Conservation (phyloP, 2,797 vertebrate genomes). For the Danionella dracula region DNA sequence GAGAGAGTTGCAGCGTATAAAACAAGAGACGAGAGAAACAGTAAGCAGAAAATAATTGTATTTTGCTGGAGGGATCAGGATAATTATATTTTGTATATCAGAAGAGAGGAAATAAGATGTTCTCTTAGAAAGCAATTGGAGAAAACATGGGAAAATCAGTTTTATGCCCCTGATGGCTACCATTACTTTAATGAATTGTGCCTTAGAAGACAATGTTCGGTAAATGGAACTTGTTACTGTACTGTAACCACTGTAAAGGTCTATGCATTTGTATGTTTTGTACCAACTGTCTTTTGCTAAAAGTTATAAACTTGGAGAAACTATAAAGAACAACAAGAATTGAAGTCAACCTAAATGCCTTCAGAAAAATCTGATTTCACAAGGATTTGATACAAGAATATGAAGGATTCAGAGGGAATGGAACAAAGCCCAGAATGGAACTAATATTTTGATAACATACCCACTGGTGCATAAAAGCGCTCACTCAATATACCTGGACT, state of each 20-base stretch:
- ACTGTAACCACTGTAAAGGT: background rate
- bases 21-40: constrained; percentile 10
- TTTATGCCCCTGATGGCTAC: constrained; percentile 3
- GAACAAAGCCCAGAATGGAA: constrained; percentile 54
- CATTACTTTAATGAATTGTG: constrained; percentile 25
- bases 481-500: constrained; percentile 49
- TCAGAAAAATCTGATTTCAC: constrained; percentile 65
- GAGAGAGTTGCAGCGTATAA: constrained; percentile 18
- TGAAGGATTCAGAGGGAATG: constrained; percentile 60
- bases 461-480: constrained; percentile 35
- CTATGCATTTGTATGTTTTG: constrained; percentile 6
- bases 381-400: constrained; percentile 55
- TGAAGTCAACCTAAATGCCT: constrained; percentile 57
- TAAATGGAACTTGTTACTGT: constrained; percentile 20
- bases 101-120: constrained; percentile 30
- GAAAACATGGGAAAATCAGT: background rate
- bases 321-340: constrained; percentile 59
- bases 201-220: background rate
- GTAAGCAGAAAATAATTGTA: constrained; percentile 1
- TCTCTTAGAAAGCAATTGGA: constrained; percentile 1
- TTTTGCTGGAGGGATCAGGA: constrained; percentile 34
- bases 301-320: constrained; percentile 62
- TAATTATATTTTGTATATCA: constrained; percentile 38
- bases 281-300: constrained; percentile 42
- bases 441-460: constrained; percentile 58